Evolutionary conservation across 2,888 invertebrate species (phyloP), one percentile per base, ranked within the genome.

Genomic region (Sturmia bella): DNA sequence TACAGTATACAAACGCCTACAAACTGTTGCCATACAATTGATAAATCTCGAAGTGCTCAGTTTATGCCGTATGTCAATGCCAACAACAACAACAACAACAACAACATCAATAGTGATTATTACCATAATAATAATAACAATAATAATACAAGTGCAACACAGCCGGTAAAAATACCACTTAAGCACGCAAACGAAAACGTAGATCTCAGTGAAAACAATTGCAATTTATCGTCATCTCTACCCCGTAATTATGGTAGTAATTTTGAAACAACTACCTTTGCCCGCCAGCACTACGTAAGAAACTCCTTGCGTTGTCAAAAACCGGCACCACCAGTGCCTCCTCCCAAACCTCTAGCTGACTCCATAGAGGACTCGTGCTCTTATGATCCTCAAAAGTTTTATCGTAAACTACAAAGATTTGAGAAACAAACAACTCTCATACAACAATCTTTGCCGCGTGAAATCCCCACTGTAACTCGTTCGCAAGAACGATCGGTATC

Each of bases 21-120:
- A 83, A 87, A 87, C 87, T 89, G 89, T 87, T 90, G 89, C 87
- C 89, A 89, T 87, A 87, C 88, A 86, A 87, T 88, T 86, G 87
- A 86, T 84, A 87, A 87, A 84, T 82, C 82, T 32, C 78, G 83
- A 43, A 79, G 83, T 64, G 80, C 72, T 57, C 73, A 64, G 21
- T 64, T 72, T 15, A 54, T 74, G 19, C 68, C 68, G n/a, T 59
- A 76, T 61, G 15, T 41, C 32, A 57, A 48, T n/a, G 43, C 52
- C 24, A 32, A 24, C 12, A 66, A 11, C 43, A 54, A 43, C 15
- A 56, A 21, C 13, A 61, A 74, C 48, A 66, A 54, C 21, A 56
- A 56, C 48, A 50, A 43, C 7, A 56, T 63, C 17, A n/a, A 54
- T 17, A 75, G 37, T 43, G 24, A 27, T 19, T 48, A 50, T n/a